These are phyloP conservation scores for Trissoscelio sp. DNA, from an alignment of 2,888 invertebrate genomes.

Conservation along the genomic window DNA sequence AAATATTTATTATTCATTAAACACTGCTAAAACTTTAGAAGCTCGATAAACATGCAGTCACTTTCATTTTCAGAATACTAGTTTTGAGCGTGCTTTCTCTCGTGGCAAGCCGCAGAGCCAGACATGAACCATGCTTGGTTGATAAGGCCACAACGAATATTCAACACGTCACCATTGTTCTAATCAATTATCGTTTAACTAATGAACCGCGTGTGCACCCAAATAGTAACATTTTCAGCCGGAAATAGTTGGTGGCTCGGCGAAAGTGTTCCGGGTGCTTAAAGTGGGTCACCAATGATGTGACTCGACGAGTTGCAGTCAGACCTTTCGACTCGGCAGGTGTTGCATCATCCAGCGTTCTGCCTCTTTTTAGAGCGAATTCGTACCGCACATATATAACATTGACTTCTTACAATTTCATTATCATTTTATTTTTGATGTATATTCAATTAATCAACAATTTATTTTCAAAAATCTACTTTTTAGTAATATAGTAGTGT, in stretches of 20 bases:
- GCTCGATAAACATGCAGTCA: constrained; percentile 13
- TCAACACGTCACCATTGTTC: not conserved
- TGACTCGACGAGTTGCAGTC: constrained; percentile 38
- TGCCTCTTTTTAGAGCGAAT: constrained; percentile 25
- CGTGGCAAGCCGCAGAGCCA: not conserved
- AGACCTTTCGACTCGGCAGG: constrained; percentile 55
- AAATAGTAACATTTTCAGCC: constrained; percentile 34
- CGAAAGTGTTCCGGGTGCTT: constrained; percentile 61
- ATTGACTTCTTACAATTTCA: constrained; percentile 41
- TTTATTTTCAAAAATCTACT: too few species aligned
- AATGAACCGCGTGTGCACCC: not conserved
- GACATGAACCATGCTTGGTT: not conserved
- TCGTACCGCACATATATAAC: constrained; percentile 16
- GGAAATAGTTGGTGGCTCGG: constrained; percentile 21
- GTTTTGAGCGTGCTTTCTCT: constrained; percentile 38
- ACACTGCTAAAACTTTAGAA: constrained; percentile 5
- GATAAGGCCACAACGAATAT: not conserved
- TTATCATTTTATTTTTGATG: constrained; percentile 7
- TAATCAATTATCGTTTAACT: constrained; percentile 23
- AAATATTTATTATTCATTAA: too few species aligned
- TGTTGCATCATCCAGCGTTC: constrained; percentile 31
- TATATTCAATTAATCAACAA: not conserved
- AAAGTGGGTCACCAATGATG: constrained; percentile 55
- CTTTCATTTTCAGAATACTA: constrained; percentile 49
- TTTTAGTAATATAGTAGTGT: too few species aligned